Percentiles rank a stretch among this genome's conserved stretches.
These are phyloP conservation scores for Calliphora vomitoria DNA, from an alignment of 2,888 invertebrate genomes.

Conservation along the genomic window DNA sequence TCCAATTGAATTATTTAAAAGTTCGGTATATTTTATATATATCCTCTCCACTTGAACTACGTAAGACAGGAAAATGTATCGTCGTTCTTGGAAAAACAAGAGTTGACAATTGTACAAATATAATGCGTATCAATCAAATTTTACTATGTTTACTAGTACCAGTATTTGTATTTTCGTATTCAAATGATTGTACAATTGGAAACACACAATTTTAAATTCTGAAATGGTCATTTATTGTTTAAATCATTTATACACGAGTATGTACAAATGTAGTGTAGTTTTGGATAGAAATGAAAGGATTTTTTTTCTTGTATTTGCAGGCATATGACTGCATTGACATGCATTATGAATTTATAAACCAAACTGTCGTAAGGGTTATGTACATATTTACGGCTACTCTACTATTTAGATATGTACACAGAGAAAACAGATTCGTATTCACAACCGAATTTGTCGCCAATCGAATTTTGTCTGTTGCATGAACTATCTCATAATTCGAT, in stretches of 20 bases:
- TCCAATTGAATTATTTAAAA: constrained; percentile 57
- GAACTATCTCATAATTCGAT: too few species aligned
- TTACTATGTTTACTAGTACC: constrained; percentile 7
- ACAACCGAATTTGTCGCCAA: too few species aligned
- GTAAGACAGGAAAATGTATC: neutral
- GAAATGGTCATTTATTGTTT: constrained; percentile 48
- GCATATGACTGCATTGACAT: constrained; percentile 26
- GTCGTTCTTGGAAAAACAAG: neutral
- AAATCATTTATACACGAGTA: constrained; percentile 4
- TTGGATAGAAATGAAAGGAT: constrained; percentile 37
- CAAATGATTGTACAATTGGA: constrained; percentile 37
- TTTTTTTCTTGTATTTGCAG: neutral
- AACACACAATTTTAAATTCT: constrained; percentile 29
- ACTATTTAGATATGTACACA: neutral
- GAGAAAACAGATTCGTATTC: too few species aligned
- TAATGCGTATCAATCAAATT: constrained; percentile 52
- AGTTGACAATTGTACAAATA: constrained; percentile 3
- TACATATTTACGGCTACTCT: neutral
- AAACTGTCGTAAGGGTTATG: constrained; percentile 41
- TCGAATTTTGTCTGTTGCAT: too few species aligned
- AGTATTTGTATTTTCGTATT: constrained; percentile 23
- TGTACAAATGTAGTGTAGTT: neutral
- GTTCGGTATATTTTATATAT: neutral
- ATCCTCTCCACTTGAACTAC: neutral
- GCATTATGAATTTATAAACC: constrained; percentile 66